Evolutionary conservation across 2,113 vertebrate genomes (phyloP).

Genomic region (Gallinago media): DNA sequence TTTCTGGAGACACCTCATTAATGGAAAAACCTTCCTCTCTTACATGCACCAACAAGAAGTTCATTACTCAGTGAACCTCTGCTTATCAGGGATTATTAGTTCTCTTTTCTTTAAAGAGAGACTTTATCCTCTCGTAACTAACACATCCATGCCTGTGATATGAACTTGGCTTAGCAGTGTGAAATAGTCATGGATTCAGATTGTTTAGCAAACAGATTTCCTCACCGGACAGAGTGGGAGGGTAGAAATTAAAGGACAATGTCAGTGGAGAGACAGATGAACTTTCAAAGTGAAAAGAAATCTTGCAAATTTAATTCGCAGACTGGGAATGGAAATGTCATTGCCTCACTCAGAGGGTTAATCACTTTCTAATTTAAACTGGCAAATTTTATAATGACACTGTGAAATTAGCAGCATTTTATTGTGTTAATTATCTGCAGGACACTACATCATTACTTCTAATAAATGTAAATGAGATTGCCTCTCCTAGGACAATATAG

Average conservation of each 20-base stretch:
- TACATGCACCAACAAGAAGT: slow-evolving; percentile 59
- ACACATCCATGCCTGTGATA: neutral
- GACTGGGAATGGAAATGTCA: slow-evolving; percentile 84
- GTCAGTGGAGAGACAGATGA: slow-evolving; percentile 29
- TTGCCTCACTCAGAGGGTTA: slow-evolving; percentile 83
- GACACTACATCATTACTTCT: slow-evolving; percentile 86
- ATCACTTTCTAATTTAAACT: slow-evolving; percentile 85
- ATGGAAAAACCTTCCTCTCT: slow-evolving; percentile 52
- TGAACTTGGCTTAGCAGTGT: neutral
- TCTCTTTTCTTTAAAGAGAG: slow-evolving; percentile 15
- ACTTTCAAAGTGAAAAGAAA: slow-evolving; percentile 72
- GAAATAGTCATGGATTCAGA: slow-evolving; percentile 10
- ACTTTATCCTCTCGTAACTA: slow-evolving; percentile 18
- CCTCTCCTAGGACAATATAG: slow-evolving; percentile 80
- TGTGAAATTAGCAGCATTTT: slow-evolving; percentile 92
- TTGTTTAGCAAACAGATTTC: neutral
- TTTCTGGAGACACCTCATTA: slow-evolving; percentile 67
- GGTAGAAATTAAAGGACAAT: neutral
- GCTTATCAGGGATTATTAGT: slow-evolving; percentile 39
- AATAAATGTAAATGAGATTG: slow-evolving; percentile 85
- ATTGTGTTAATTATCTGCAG: slow-evolving; percentile 87
- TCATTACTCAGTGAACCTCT: slow-evolving; percentile 65
- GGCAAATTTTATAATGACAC: slow-evolving; percentile 87
- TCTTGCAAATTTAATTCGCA: slow-evolving; percentile 85
- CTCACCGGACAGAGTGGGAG: neutral